These are phyloP conservation scores for Tachina grossa DNA, from an alignment of 2,888 invertebrate species.

Conservation along the genomic window DNA sequence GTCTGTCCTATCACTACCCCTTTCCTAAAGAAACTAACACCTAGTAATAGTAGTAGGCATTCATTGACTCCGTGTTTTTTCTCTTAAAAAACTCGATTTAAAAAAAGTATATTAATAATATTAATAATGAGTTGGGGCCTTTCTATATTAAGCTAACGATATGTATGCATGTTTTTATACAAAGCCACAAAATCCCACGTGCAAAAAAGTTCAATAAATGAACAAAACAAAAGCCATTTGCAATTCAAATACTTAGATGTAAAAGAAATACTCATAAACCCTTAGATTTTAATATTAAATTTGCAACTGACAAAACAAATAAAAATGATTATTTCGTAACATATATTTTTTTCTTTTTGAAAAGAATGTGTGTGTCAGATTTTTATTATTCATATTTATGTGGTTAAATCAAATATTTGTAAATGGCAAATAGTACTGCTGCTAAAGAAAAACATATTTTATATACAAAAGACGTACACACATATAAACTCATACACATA, in stretches of 20 bases:
- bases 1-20: no score
- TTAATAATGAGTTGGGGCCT: background rate
- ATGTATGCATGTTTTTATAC: background rate
- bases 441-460: background rate
- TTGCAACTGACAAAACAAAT: constrained; percentile 6
- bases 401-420: constrained; percentile 31
- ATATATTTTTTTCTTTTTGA: background rate
- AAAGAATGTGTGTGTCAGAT: constrained; percentile 4
- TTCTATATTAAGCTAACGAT: background rate
- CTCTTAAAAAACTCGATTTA: no score
- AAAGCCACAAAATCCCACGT: constrained; percentile 22
- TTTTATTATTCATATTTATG: constrained; percentile 29
- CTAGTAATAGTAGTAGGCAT: no score
- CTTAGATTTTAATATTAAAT: constrained; percentile 31
- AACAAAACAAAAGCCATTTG: constrained; percentile 18
- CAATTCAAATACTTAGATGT: constrained; percentile 17
- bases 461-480: background rate
- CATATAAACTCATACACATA: background rate
- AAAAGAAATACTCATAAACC: constrained; percentile 21
- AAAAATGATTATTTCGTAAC: background rate
- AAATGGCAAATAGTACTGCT: background rate
- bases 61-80: no score
- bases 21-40: no score
- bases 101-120: no score
- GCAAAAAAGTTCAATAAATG: constrained; percentile 8